Evolutionary conservation across 1,140 invertebrate genomes (phyloP), one percentile per base, ranked within the genome.

Genomic region (Sycobia sp.): DNA sequence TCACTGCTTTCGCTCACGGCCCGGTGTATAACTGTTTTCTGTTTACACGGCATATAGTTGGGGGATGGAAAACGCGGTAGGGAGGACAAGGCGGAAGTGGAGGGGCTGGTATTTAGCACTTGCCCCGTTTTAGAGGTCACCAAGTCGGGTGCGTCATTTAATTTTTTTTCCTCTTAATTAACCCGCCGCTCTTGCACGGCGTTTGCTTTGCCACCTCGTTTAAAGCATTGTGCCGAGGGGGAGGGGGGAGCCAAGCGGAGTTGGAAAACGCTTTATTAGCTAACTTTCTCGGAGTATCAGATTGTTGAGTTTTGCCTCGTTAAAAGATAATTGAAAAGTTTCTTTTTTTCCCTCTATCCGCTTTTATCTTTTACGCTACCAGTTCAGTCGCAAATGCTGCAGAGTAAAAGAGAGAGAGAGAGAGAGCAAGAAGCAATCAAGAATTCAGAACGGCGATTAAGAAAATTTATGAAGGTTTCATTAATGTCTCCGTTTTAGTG

Each of bases 101-200:
- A 29, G n/a, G 20, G 23, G 2, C 20, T 5, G 20, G 20, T 60
- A 47, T 60, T 60, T 60, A 60, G 36, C n/a, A 36, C 57, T 41
- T 20, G 20, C 29, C n/a, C n/a, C n/a, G 38, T 29, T 61, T 61
- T 61, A 61, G 49, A 51, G 58, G 47, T 61, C 58, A 53, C 25
- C 23, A 5, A 18, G 20, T 11, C 29, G 29, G 4, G 46, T 3
- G 44, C 29, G 36, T 36, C 47, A 27, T 61, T 53, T 53, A 61
- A 61, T 61, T 61, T 61, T 61, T 61, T n/a, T n/a, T n/a, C n/a
- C n/a, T n/a, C n/a, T n/a, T 61, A 61, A 61, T 61, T 61, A 36
- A 36, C 36, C 14, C 14, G 32, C 3, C 22, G 46, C 46, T 25
- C 22, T n/a, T 4, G 7, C 4, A 11, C 23, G 25, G 7, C 23